phyloP scores from a whole-genome alignment of 35 echinoderm and acorn worm species.

The Eucidaris tribuloides region DNA sequence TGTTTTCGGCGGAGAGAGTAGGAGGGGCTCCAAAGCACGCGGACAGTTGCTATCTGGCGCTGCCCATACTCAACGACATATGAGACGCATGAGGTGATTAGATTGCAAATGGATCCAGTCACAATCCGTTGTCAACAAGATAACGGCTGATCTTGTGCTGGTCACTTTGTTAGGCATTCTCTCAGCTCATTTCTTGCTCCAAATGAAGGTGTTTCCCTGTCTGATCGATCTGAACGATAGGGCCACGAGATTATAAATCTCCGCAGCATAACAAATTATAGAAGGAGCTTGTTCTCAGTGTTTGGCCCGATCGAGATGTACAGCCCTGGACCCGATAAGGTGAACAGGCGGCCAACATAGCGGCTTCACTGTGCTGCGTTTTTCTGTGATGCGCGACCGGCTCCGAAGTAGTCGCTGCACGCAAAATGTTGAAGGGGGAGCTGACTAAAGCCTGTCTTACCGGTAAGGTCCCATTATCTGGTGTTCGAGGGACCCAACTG shows the following conservation, averaged over 20 bases:
- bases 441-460: conserved; percentile 21
- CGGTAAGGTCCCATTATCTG: conserved; percentile 60
- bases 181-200: conserved; percentile 52
- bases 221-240: conserved; percentile 42
- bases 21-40: conserved; percentile 5
- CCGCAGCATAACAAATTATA: conserved; percentile 58
- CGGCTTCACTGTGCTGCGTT: conserved; percentile 43
- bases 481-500: conserved; percentile 16
- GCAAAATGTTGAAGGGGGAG: conserved; percentile 58
- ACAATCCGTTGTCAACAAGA: conserved; percentile 6
- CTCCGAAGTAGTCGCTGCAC: conserved; percentile 75
- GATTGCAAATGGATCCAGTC: conserved; percentile 39
- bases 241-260: conserved; percentile 61
- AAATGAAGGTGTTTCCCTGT: conserved; percentile 56
- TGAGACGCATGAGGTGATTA: conserved; percentile 44
- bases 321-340: conserved; percentile 48
- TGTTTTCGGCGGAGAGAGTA: not conserved
- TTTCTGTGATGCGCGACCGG: conserved; percentile 39
- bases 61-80: conserved; percentile 59
- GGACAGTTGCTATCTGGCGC: conserved; percentile 33
- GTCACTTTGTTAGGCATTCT: conserved; percentile 53
- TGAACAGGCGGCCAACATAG: conserved; percentile 59
- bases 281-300: conserved; percentile 41
- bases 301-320: conserved; percentile 62
- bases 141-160: conserved; percentile 3